Evolutionary conservation across 2,113 vertebrate genomes (phyloP).

Genomic region (Heptranchias perlo): DNA sequence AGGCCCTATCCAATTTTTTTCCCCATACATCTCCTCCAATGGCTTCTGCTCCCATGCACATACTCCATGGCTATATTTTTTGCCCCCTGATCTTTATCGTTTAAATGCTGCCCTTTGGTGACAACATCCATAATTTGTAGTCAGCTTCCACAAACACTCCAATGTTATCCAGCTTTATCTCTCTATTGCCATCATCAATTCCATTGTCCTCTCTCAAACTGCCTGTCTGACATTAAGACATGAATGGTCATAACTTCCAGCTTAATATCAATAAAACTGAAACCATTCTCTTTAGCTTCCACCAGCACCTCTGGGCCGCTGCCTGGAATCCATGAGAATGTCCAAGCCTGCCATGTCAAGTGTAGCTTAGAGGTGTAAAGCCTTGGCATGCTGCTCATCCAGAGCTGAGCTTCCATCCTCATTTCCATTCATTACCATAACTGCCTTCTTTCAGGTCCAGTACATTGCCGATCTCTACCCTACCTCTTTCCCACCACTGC

Average conservation of each 20-base stretch:
- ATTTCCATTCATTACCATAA: not conserved
- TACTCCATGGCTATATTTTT: not conserved
- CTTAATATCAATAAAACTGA: not conserved
- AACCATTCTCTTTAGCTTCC: not conserved
- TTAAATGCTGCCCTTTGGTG: not conserved
- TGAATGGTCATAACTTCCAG: not conserved
- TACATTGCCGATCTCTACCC: no score
- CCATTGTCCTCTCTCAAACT: not conserved
- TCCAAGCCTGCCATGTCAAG: not conserved
- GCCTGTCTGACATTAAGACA: not conserved
- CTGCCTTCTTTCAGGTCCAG: not conserved
- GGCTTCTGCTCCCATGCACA: not conserved
- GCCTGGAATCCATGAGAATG: not conserved
- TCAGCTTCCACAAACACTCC: not conserved
- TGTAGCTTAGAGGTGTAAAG: not conserved
- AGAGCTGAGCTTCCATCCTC: not conserved
- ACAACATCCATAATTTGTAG: not conserved
- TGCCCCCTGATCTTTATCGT: not conserved
- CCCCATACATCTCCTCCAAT: not conserved
- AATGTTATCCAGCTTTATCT: not conserved
- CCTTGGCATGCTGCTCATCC: not conserved
- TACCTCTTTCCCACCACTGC: not conserved
- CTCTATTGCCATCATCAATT: not conserved
- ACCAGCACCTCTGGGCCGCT: not conserved
- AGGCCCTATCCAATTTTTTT: no score